Conservation (phyloP, 2,888 invertebrate genomes). For the Caenorhabditis drosophilae region DNA sequence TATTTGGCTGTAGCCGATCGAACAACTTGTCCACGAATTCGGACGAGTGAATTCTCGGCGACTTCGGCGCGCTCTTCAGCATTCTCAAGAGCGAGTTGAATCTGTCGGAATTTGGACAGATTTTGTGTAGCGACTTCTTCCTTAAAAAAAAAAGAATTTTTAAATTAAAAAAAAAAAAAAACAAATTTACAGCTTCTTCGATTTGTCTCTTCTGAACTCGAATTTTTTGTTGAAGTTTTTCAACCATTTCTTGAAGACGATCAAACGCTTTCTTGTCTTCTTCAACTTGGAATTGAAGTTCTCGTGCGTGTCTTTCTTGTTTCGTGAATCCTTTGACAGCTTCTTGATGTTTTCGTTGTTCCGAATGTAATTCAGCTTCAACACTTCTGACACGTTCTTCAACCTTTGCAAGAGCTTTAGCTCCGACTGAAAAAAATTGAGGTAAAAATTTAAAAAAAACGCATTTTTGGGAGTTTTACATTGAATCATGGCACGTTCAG, state of each 20-base stretch:
- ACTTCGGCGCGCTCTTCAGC: constrained; percentile 73
- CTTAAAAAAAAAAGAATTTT: constrained; percentile 41
- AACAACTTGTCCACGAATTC: constrained; percentile 68
- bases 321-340: constrained; percentile 72
- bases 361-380: constrained; percentile 91
- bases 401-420: constrained; percentile 96
- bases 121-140: constrained; percentile 95
- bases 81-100: constrained; percentile 78
- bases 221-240: constrained; percentile 73
- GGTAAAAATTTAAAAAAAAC: not conserved
- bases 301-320: constrained; percentile 72
- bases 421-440: constrained; percentile 78
- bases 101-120: constrained; percentile 86
- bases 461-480: constrained; percentile 73
- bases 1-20: constrained; percentile 41
- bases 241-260: constrained; percentile 71
- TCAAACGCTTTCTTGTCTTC: constrained; percentile 73
- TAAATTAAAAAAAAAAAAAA: not conserved
- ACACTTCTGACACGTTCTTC: constrained; percentile 86
- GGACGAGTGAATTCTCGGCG: constrained; percentile 71
- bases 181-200: constrained; percentile 72
- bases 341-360: constrained; percentile 89
- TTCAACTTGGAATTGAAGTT: constrained; percentile 71
- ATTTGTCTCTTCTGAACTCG: constrained; percentile 72
- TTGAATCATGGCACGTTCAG: constrained; percentile 83